phyloP scores from a whole-genome alignment of 1,140 invertebrate genomes.

The Drosophila saltans region DNA sequence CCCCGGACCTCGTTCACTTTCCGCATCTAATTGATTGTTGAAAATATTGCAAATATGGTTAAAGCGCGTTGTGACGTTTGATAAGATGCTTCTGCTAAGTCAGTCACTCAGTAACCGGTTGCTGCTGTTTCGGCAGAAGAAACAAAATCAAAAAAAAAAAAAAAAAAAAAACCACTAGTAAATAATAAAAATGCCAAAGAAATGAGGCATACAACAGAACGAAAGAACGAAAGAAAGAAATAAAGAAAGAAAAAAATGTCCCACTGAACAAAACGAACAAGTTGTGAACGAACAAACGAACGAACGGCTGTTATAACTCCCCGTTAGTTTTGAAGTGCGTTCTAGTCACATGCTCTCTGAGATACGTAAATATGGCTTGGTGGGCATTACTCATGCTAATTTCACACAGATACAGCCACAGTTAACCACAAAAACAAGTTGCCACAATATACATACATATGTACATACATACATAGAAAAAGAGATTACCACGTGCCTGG shows the following conservation, averaged over 20 bases:
- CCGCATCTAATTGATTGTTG: neutral
- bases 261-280: constrained; percentile 9
- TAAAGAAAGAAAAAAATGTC: neutral
- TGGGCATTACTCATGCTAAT: constrained; percentile 12
- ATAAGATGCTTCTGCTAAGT: neutral
- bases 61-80: constrained; percentile 7
- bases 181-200: constrained; percentile 11
- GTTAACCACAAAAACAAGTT: constrained; percentile 5
- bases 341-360: constrained; percentile 5
- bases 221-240: neutral
- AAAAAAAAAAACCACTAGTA: neutral
- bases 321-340: constrained; percentile 8
- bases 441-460: neutral
- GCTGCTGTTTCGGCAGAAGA: neutral
- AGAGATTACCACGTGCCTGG: constrained; percentile 10
- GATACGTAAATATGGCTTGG: neutral
- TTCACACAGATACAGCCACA: neutral
- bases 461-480: neutral
- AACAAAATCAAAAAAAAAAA: too few species aligned
- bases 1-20: neutral
- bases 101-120: constrained; percentile 6
- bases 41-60: constrained; percentile 11
- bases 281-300: neutral
- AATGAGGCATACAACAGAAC: neutral
- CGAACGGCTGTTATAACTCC: neutral